Evolutionary conservation across 2,797 vertebrate genomes (phyloP).

Genomic region (Pristis pectinata): DNA sequence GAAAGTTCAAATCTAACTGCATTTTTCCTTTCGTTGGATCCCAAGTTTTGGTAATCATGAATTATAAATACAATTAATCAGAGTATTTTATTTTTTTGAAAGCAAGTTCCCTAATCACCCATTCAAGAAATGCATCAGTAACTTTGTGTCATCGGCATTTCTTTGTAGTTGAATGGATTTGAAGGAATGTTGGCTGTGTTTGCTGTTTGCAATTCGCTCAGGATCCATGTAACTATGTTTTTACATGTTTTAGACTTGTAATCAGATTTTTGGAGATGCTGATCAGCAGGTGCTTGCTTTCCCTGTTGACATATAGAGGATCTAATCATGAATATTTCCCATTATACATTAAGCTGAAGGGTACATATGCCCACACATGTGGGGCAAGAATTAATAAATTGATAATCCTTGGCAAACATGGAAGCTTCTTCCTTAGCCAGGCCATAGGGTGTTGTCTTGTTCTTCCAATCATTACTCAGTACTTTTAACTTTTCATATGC

Average conservation of each 20-base stretch:
- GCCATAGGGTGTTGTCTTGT: too few relatives aligned
- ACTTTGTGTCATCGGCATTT: background rate
- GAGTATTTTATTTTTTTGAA: background rate
- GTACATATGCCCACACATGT: background rate
- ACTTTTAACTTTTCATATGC: background rate
- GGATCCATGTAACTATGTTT: background rate
- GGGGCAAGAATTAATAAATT: background rate
- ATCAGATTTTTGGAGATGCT: background rate
- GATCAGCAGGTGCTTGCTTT: background rate
- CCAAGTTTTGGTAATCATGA: background rate
- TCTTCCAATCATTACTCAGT: background rate
- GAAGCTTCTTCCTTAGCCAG: background rate
- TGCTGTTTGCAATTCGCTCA: background rate
- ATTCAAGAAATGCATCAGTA: background rate
- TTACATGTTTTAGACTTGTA: background rate
- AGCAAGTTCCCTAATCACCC: background rate
- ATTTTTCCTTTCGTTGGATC: background rate
- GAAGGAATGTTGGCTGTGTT: background rate
- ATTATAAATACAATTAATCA: too few relatives aligned
- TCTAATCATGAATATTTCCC: background rate
- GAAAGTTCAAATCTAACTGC: background rate
- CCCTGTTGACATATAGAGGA: background rate
- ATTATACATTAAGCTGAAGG: background rate
- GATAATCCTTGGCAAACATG: background rate
- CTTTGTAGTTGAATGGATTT: background rate